Evolutionary conservation across 92 coral and sea anemone species (phyloP), one percentile per base, ranked within the genome.

Genomic region (Umimayanthus kanabou): DNA sequence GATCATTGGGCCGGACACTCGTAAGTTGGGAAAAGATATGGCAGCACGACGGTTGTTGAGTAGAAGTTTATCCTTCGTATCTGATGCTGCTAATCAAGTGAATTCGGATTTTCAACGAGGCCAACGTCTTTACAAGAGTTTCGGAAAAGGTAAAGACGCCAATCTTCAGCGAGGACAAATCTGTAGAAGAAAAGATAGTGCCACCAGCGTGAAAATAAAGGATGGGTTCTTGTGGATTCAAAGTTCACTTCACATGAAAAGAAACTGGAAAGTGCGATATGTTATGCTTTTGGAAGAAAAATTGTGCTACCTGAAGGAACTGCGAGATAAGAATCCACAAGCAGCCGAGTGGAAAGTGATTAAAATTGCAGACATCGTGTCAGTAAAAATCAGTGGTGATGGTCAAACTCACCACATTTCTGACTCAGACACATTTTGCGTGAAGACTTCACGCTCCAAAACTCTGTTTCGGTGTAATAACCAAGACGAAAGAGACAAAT

Each of bases 191-290:
- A 83, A 83, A 30, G 87, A 83, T 3, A 83, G 78, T 29, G 2
- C 39, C 15, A 18, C 67, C 5, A 50, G 69, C 42, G 43, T 29
- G 26, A 83, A 83, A 83, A 83, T 83, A 83, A 83, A 83, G 64
- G 87, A 83, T 30, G 87, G 87, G 30, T 83, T 71, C 65, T 83
- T 83, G 29, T 83, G 77, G 87, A 67, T 83, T 70, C 87, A 83
- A 47, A 83, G 64, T 33, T 83, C 78, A 49, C n/a, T 55, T 83
- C 87, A 70, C 8, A 72, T 83, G 77, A 83, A 69, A 71, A 71
- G 87, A 70, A 83, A 71, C 58, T 83, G 87, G 87, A 83, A 83
- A 47, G 25, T 83, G 15, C 87, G 87, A 5, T 83, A 83, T 83
- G 87, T 45, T 18, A 83, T 83, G 87, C 87, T 83, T 49, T 53